Percentiles rank a stretch among this genome's conserved stretches.
phyloP scores from a whole-genome alignment of 2,888 invertebrate genomes.

The Drosophila robusta region DNA sequence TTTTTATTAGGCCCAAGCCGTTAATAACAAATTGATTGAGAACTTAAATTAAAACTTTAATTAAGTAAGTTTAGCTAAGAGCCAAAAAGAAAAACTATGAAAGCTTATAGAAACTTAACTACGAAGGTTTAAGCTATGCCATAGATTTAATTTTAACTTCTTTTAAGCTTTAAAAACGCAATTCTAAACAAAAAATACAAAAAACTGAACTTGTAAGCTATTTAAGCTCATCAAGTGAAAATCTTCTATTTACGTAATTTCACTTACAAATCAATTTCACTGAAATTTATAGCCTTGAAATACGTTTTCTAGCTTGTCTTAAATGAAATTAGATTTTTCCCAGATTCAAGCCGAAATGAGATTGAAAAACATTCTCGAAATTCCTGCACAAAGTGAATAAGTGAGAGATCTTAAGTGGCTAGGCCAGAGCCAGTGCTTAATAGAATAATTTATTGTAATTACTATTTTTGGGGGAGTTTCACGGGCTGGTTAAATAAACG shows the following conservation, averaged over 20 bases:
- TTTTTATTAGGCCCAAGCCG: too few relatives aligned
- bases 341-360: conserved; percentile 16
- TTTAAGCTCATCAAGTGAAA: too few relatives aligned
- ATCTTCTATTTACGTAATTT: not conserved
- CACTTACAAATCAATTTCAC: conserved; percentile 26
- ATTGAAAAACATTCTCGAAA: conserved; percentile 12
- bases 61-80: too few relatives aligned
- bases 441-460: conserved; percentile 64
- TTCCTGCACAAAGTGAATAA: conserved; percentile 10
- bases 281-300: conserved; percentile 22
- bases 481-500: conserved; percentile 43
- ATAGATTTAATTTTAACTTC: too few relatives aligned
- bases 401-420: conserved; percentile 12
- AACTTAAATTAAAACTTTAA: too few relatives aligned
- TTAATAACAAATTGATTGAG: too few relatives aligned
- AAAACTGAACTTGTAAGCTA: not conserved
- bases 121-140: too few relatives aligned
- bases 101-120: too few relatives aligned
- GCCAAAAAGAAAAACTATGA: too few relatives aligned
- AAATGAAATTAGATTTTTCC: not conserved
- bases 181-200: not conserved
- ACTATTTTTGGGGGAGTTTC: conserved; percentile 39
- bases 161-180: not conserved
- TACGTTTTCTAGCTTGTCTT: conserved; percentile 9
- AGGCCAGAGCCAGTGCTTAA: conserved; percentile 37